Base-by-base conservation (phyloP, 2,797 vertebrate genomes). In the Centropyge bicolor region DNA sequence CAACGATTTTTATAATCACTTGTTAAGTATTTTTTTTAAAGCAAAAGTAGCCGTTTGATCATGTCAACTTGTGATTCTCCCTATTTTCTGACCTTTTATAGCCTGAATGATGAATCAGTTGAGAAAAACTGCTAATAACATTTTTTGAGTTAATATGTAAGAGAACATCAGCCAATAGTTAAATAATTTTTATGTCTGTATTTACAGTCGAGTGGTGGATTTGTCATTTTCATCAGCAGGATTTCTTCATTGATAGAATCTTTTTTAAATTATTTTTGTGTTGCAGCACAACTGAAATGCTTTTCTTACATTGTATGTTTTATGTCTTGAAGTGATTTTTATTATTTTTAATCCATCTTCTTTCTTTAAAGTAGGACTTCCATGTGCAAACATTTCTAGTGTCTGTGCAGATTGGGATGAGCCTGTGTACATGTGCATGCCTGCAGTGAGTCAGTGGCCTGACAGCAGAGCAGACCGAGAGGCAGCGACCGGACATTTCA, bases 401-500 rank as follows among this genome's bases (percentile, higher is more conserved):
- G 36, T 43, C 6, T 55, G 12, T 51, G 1, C 17, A 4, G 27
- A 20, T 24, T 24, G 3, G 5, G 49, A 17, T 3, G 51, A 64
- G 35, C 16, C 17, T 72, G n/a, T 67, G 41, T 67, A 1, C n/a
- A 48, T 78, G 81, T 71, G 70, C 24, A 49, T 74, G 76, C 17
- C 64, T 55, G 10, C 54, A 31, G n/a, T 43, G 41, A 38, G 24
- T 59, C 17, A 2, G n/a, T 45, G n/a, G 45, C 46, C 61, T 46
- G 61, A 55, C 65, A 22, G 66, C 63, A 1, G 60, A 82, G 17
- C 82, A 48, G 81, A 63, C 80, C 81, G 27, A 0, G 72, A 80
- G 65, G 74, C 78, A 66, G 70, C 20, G 74, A 86, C 88, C 89
- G 88, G 94, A 95, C 91, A 81, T 94, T 78, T 89, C 84, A 73